Base-by-base conservation (phyloP, 1,140 invertebrate genomes). In the Drosophila saltans region DNA sequence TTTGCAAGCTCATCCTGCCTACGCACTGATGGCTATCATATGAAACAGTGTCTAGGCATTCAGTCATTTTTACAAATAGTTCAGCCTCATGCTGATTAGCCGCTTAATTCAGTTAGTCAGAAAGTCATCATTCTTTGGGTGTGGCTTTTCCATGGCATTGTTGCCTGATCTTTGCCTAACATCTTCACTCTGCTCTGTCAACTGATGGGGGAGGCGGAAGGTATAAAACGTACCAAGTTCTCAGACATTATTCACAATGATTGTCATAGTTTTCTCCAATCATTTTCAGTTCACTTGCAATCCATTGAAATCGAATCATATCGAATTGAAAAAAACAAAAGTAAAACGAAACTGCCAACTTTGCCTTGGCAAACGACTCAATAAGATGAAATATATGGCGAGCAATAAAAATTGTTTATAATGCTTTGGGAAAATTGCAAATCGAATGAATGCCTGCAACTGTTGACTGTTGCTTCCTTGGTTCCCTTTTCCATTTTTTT, bases 321-420 rank as follows among this genome's bases (percentile, higher is more conserved):
- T 16, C 10, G 21, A 75, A 66, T 55, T 57, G 45, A 48, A 48
- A 21, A 21, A n/a, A n/a, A 21, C 7, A 36, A 65, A 21, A 16
- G 9, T 24, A 11, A 33, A 64, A 11, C 11, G 43, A 36, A 61
- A 33, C 56, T 33, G 56, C 48, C 45, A 48, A 55, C 63, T 41
- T 41, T n/a, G 28, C 26, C 16, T 52, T 58, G 63, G 64, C 61
- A 64, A 88, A 91, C 90, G 90, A 90, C 90, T 91, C 90, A 91
- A 91, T 91, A 90, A 91, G 86, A 91, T 90, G 90, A 91, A 91
- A 91, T 91, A 91, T 90, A 91, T 91, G 86, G 83, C 75, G 57
- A 66, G 90, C 78, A 76, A 91, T 91, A 91, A 91, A 91, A 91
- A 91, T 91, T 76, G 90, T 77, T 75, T 90, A 89, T 89, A 91